Evolutionary conservation across 2,888 invertebrate genomes (phyloP).

Genomic region (Globia sparganii): DNA sequence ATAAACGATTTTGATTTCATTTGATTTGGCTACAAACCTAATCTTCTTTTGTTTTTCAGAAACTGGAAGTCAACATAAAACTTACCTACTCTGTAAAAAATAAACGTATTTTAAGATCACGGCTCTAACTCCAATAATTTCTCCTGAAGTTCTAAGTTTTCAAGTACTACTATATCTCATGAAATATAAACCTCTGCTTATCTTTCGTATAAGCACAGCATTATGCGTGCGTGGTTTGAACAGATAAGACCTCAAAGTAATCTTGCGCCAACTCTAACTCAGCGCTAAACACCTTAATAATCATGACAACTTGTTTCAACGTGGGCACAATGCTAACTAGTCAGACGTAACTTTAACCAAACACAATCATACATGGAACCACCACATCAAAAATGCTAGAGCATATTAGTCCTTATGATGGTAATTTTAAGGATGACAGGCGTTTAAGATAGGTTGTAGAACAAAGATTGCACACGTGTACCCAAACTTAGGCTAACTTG

Average conservation of each 20-base stretch:
- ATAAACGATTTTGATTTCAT: too few relatives aligned
- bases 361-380: constrained; percentile 59
- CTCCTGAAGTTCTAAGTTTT: neutral
- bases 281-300: constrained; percentile 87
- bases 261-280: constrained; percentile 73
- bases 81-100: neutral
- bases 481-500: constrained; percentile 88
- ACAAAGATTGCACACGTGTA: constrained; percentile 79
- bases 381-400: constrained; percentile 50
- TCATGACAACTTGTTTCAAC: constrained; percentile 87
- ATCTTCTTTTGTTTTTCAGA: neutral
- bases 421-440: constrained; percentile 46
- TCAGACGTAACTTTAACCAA: constrained; percentile 82
- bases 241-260: constrained; percentile 65
- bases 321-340: constrained; percentile 88
- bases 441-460: constrained; percentile 50
- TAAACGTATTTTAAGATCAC: neutral
- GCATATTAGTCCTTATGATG: constrained; percentile 62
- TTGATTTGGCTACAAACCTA: neutral
- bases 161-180: neutral
- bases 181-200: constrained; percentile 4
- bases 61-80: neutral
- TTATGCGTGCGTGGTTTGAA: constrained; percentile 49
- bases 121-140: neutral
- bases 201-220: constrained; percentile 27